These are phyloP conservation scores for Masticophis lateralis DNA, from an alignment of 2,797 vertebrate species.

Conservation along the genomic window DNA sequence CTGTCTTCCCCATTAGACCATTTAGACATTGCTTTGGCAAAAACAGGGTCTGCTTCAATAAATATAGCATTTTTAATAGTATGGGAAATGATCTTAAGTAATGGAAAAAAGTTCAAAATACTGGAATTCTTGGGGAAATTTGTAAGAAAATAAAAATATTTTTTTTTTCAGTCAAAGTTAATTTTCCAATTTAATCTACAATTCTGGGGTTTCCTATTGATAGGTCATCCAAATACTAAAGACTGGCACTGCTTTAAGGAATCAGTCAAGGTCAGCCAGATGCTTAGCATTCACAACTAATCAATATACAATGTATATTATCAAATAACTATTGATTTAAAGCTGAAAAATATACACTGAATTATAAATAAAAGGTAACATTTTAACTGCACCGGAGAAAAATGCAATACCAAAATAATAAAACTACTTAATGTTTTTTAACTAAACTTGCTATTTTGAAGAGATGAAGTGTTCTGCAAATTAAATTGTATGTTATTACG, in stretches of 20 bases:
- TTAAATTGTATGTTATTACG: background rate
- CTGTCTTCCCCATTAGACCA: slow-evolving; percentile 63
- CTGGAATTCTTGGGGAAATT: slow-evolving; percentile 49
- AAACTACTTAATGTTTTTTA: slow-evolving; percentile 1
- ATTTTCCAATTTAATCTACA: background rate
- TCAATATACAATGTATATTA: background rate
- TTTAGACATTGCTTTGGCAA: slow-evolving; percentile 62
- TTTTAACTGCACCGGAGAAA: slow-evolving; percentile 20
- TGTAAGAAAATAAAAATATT: slow-evolving; percentile 44
- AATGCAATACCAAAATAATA: background rate
- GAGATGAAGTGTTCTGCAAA: slow-evolving; percentile 10
- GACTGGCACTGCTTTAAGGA: background rate
- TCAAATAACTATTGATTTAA: slow-evolving; percentile 13
- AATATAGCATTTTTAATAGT: slow-evolving; percentile 64
- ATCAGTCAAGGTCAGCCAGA: background rate
- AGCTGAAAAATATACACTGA: slow-evolving; percentile 6
- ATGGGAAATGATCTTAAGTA: slow-evolving; percentile 66
- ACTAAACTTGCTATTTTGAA: background rate
- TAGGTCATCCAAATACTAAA: background rate
- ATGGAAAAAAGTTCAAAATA: slow-evolving; percentile 68
- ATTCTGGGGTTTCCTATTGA: background rate
- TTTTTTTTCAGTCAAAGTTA: slow-evolving; percentile 49
- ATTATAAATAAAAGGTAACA: slow-evolving; percentile 28
- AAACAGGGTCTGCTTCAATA: slow-evolving; percentile 62
- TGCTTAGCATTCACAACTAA: slow-evolving; percentile 32